Percentiles rank a stretch among this genome's conserved stretches.
These are phyloP conservation scores for Pelecanoides urinatrix DNA, from an alignment of 2,113 vertebrate species.

Conservation along the genomic window DNA sequence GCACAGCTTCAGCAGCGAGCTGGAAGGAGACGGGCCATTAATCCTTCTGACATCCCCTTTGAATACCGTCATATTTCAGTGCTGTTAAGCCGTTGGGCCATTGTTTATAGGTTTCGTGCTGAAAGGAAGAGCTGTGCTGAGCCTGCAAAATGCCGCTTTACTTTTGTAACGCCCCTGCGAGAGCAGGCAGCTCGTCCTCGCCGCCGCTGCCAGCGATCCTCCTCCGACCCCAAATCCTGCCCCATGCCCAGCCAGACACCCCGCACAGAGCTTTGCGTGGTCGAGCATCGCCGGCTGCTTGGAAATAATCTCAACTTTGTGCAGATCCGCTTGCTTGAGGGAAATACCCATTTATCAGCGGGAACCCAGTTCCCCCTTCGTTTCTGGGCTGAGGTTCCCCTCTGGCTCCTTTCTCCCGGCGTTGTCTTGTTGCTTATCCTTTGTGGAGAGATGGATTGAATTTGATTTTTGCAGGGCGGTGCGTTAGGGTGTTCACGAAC, in stretches of 20 bases:
- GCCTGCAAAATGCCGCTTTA: neutral
- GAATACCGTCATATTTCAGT: slow-evolving; percentile 43
- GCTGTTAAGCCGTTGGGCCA: neutral
- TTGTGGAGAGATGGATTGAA: neutral
- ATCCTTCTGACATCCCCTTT: slow-evolving; percentile 44
- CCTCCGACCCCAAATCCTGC: neutral
- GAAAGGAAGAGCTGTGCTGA: slow-evolving; percentile 20
- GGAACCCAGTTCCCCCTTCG: neutral
- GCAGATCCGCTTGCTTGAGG: neutral
- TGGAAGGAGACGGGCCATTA: slow-evolving; percentile 1
- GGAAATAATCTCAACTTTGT: neutral
- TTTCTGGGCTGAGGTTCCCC: neutral
- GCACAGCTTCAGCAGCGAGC: neutral
- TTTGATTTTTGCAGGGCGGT: neutral
- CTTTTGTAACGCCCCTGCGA: fast-evolving
- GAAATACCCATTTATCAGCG: neutral
- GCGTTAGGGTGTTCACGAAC: neutral
- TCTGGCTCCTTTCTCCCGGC: neutral
- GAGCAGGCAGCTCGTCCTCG: neutral
- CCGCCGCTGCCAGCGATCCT: neutral
- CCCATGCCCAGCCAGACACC: fast-evolving
- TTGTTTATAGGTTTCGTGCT: slow-evolving; percentile 11
- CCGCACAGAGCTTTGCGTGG: fast-evolving
- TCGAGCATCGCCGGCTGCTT: fast-evolving
- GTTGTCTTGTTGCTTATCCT: neutral